Evolutionary conservation across 2,797 vertebrate species (phyloP), one percentile per base, ranked within the genome.

Genomic region (Sparidentex hasta): DNA sequence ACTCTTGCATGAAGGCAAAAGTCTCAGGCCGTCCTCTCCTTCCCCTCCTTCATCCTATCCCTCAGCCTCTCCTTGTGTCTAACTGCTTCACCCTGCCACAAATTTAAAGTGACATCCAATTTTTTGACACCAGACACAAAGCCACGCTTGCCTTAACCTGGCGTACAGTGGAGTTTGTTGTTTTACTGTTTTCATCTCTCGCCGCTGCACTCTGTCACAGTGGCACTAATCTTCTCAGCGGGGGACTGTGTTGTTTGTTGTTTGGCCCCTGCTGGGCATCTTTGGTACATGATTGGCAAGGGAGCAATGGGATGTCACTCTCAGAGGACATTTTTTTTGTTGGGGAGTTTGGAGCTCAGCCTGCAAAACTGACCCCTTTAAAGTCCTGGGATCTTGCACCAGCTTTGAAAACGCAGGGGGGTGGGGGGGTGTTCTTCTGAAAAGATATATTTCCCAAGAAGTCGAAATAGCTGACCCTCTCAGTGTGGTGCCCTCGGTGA

Each of bases 241-340:
- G 72, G 83, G 69, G 69, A 41, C 62, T 63, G 33, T 79, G 73
- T 68, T 89, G 82, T 76, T 80, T 47, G 77, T 48, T 72, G 70
- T 74, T 68, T 71, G 59, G n/a, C 81, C 83, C 65, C 86, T 25
- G 75, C 73, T 54, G 79, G 71, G 55, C 64, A 54, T 81, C 56
- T 83, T 68, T 76, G 79, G 75, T 78, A 71, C 76, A 72, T 75
- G 85, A 91, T 68, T 80, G 88, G 50, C 84, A 80, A 71, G 44
- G 44, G 73, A 77, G 76, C 81, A 90, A 93, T 82, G 67, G 81
- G 72, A 88, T 86, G 89, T 90, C 82, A 82, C 81, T 81, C 65
- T 82, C 56, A 16, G 71, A 51, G 69, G 76, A 76, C 68, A 56
- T 78, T 79, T 72, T 5, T 33, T 33, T 48, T 70, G 70, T 74